Evolutionary conservation across 2,888 invertebrate species (phyloP), one percentile per base, ranked within the genome.

Genomic region (Cheilosia vernalis): DNA sequence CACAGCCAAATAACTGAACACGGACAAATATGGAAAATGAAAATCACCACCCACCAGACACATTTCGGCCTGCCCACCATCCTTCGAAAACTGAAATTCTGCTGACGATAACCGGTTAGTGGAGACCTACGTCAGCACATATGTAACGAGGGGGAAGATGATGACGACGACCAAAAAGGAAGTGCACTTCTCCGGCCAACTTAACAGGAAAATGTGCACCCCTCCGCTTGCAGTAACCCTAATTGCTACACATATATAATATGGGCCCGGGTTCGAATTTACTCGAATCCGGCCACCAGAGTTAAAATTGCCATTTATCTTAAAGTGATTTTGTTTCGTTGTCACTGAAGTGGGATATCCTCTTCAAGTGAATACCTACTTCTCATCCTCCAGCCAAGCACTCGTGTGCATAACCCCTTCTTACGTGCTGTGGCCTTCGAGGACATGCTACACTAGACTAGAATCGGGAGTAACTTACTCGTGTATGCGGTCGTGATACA

Each of bases 251-350:
- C 21, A 21, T n/a, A n/a, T n/a, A n/a, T n/a, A n/a, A 2, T 64
- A 27, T 63, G 63, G 69, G 69, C 55, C 33, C 69, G 55, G 63
- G 55, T 70, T 78, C 53, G 67, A 77, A 77, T 77, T 77, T 61
- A 60, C 77, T 69, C 27, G 67, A 61, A 77, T 69, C 61, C 69
- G 44, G 37, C 60, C 55, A 69, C 60, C 55, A 69, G 51, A 77
- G 60, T 77, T 61, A 69, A 78, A 56, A 70, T 63, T 63, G 78
- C 49, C 63, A 78, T 69, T 78, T 70, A 70, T 70, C 78, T 70
- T 70, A 70, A 78, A 78, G 78, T 69, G 78, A 78, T 78, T 78
- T 63, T 44, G 67, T 67, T 77, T 74, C 74, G 64, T 66, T 51
- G 74, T 19, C 47, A n/a, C 55, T 61, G 53, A 78, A 78, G 78